Base-by-base conservation (phyloP, 2,888 invertebrate species). In the Drepana falcataria region DNA sequence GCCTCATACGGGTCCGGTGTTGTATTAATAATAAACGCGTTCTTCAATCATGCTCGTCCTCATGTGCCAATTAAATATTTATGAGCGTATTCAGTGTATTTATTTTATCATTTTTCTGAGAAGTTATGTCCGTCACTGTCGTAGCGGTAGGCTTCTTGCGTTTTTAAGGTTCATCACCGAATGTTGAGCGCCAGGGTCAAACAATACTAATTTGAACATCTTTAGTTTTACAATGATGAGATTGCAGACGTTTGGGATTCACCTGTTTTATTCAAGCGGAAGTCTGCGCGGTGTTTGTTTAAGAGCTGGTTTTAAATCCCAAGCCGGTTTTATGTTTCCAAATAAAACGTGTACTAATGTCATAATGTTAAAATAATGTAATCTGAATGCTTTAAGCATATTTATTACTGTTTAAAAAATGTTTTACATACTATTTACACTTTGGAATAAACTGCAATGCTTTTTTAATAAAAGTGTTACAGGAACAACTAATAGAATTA, bases 1-100 rank as follows among this genome's bases (percentile, higher is more conserved):
- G 76, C 79, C 81, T 79, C 78, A 79, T 82, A 78, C 78, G 78
- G 79, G 79, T 73, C 64, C 73, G 76, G 73, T 74, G 76, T 82
- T 74, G 76, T 82, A 77, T 81, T 82, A 80, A 81, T 81, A 81
- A 79, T 85, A 83, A 80, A 81, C 69, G 77, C 77, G 73, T 77
- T 79, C 37, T 4, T 4, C 78, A 81, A 82, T 83, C 79, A 76
- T 66, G 61, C 73, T 78, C 69, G 75, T 78, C 76, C 73, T 82
- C 76, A 71, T 79, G 77, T 73, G 79, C 79, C 79, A 83, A 83
- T 84, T 83, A 79, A 79, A 77, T 79, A 78, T 81, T 77, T 77
- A 78, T 74, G 70, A 73, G 68, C 62, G 66, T 68, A 66, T 70
- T 71, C 65, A 65, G 51, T 51, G 35, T 35, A 68, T 65, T 72